Evolutionary conservation across 2,113 vertebrate species (phyloP), one percentile per base, ranked within the genome.

Genomic region (Cephalopholis sonnerati): DNA sequence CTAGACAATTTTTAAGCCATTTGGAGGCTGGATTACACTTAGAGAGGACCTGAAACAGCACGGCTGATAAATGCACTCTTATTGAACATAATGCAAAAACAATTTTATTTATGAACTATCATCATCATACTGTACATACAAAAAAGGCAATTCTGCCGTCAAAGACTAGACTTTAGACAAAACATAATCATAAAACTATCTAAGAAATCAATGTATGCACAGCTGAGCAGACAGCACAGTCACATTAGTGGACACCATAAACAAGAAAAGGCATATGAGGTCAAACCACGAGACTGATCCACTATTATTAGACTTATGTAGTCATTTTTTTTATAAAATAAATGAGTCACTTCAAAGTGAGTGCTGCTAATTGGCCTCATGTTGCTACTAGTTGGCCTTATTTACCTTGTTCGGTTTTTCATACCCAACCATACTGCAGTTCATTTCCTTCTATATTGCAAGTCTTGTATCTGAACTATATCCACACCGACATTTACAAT

Each of bases 1-100:
- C 17, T 11, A 64, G 70, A 72, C 41, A 41, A 51, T 55, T 54
- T 72, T n/a, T 51, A 55, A 88, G 53, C 27, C 36, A 53, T 59
- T 72, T 51, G 13, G 20, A 68, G 41, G 48, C 24, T 51, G 65
- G n/a, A 1, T 77, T 63, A 12, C 64, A 64, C 18, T 62, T 53
- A 55, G 3, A 70, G 3, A 50, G 13, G 32, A 22, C 17, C 51
- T 25, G 7, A 80, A 54, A 84, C 20, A 36, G 18, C 29, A 54
- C 46, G 13, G 10, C 22, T 62, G n/a, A 71, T 53, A 54, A 78
- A 25, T 74, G 15, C 10, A 46, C 20, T 66, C 17, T 74, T 53
- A n/a, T 36, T 62, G 4, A 36, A 82, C 4, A 10, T 24, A 69
- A 68, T 41, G 12, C 4, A 48, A 68, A 12, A 55, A 57, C 3